Evolutionary conservation across 2,888 invertebrate genomes (phyloP).

Genomic region (Hipparchia semele): DNA sequence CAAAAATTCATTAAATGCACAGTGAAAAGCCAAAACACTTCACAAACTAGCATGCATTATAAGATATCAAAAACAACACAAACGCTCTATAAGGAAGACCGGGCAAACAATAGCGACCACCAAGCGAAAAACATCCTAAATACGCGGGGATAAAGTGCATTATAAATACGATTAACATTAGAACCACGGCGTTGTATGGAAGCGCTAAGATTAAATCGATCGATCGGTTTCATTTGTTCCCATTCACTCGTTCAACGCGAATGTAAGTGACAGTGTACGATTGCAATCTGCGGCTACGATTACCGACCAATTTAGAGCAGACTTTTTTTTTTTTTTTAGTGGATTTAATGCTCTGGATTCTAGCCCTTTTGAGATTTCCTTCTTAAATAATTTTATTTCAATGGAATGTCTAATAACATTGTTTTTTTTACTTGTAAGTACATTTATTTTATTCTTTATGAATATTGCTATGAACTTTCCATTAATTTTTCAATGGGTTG

Average conservation of each 20-base stretch:
- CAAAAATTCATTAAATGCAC: constrained; percentile 40
- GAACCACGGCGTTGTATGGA: constrained; percentile 39
- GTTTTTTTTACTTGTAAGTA: no score
- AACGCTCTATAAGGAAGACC: constrained; percentile 52
- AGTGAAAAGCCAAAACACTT: constrained; percentile 61
- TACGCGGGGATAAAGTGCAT: constrained; percentile 44
- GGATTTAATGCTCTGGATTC: no score
- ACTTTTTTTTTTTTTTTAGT: neutral
- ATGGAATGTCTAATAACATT: no score
- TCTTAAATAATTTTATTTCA: no score
- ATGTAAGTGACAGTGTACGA: constrained; percentile 6
- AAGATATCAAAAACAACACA: constrained; percentile 44
- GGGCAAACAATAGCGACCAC: constrained; percentile 61
- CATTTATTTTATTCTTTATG: no score
- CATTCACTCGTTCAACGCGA: constrained; percentile 42
- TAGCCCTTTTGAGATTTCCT: no score
- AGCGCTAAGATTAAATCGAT: constrained; percentile 41
- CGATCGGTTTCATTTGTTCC: constrained; percentile 35
- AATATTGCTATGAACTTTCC: no score
- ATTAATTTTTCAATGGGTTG: no score
- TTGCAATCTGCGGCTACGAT: constrained; percentile 8
- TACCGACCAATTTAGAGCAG: neutral
- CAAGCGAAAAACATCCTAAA: constrained; percentile 53
- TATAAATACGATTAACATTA: constrained; percentile 33
- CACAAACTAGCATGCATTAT: constrained; percentile 51